Evolutionary conservation across 2,888 invertebrate species (phyloP), one percentile per base, ranked within the genome.

Genomic region (Orthosia gothica): DNA sequence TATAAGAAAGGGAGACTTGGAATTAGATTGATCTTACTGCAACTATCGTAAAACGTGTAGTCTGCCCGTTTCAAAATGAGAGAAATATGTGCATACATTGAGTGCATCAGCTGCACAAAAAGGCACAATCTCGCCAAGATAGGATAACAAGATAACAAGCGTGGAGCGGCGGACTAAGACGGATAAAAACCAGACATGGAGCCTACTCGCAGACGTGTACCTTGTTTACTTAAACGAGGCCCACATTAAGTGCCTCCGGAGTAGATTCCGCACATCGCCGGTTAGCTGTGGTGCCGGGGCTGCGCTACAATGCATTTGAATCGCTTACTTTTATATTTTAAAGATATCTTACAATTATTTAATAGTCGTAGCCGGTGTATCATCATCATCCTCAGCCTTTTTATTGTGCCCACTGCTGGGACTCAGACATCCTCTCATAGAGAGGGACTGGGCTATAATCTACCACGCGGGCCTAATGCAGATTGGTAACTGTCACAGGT

Each of bases 131-230:
- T 94, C 91, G 88, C 89, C 92, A 91, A 94, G 96, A 96, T 96
- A 95, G 95, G 95, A 95, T 96, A 96, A 96, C 96, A 96, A 96
- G 96, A 96, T 96, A 96, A 96, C 95, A 93, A 96, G 93, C 95
- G 93, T 93, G 93, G 92, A 94, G 93, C 95, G 94, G 92, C 91
- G 88, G 90, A 92, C 92, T 92, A 93, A 94, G 95, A 95, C 90
- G 93, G 95, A 95, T 94, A 96, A 95, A 96, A 95, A 95, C 95
- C 93, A 93, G 94, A 93, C 93, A 89, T 88, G 92, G 92, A 92
- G 93, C 93, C 94, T 93, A 94, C 94, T 91, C 93, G 92, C 91
- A 88, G 92, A 93, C 94, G 90, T 93, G 94, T 93, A 94, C 92
- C 94, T 95, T 95, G 95, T 96, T 96, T 95, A 95, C 96, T 95